Base-by-base conservation (phyloP, 2,797 vertebrate species). In the Clarias platycephalus region DNA sequence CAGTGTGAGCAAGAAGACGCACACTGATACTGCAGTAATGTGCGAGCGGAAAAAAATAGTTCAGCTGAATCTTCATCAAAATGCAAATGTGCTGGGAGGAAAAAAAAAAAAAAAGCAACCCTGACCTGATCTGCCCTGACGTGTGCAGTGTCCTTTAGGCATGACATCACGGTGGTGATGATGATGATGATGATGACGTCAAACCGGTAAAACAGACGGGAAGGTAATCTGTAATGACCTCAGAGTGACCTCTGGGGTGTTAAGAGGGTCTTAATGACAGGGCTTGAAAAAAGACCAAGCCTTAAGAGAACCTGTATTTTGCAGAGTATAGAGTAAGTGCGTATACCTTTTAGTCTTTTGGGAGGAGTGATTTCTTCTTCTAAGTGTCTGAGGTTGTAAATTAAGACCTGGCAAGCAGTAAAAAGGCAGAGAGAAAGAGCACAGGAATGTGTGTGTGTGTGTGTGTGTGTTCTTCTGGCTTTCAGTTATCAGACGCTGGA, bases 1-100 rank as follows among this genome's bases (percentile, higher is more conserved):
- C 86, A 90, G 88, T 88, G 89, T 89, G 89, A 83, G 86, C 80
- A 66, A 71, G 74, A 86, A 70, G 68, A 34, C 63, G 84, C 84
- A 49, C 26, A 83, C 34, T 76, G 78, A 76, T 82, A 49, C 79
- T 62, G 82, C 62, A 67, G 71, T 81, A 37, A 77, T 64, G 71
- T 28, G 78, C 22, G 26, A 78, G 63, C 67, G 85, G 18, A n/a
- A 85, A 86, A 80, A 85, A 82, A 37, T 44, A 79, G 67, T 82
- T 64, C n/a, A 24, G 34, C 18, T 4, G 75, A 85, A 75, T 81
- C 37, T 49, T 57, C 40, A 71, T 80, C 82, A 85, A 85, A 77
- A 77, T 85, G 37, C n/a, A 70, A 82, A 85, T 77, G 80, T 44
- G 53, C 12, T 7, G 40, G 26, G 24, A 9, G 31, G 2, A 37